phyloP scores from a whole-genome alignment of 2,113 vertebrate genomes.

The Trichomycterus rosablanca region DNA sequence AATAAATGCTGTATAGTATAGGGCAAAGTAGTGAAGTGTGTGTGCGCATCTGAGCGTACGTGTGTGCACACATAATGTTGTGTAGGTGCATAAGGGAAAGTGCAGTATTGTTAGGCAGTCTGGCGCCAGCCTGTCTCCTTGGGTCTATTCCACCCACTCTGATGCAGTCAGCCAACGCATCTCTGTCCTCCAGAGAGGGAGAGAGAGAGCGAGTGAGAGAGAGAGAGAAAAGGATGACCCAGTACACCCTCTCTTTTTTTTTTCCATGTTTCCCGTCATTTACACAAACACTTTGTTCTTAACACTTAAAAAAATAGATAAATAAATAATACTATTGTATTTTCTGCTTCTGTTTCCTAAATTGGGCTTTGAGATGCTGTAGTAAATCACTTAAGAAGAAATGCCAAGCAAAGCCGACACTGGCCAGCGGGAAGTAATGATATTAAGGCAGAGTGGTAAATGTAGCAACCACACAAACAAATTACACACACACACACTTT shows the following conservation, averaged over 20 bases:
- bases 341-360: not conserved
- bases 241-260: conserved; percentile 57
- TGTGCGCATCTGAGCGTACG: not conserved
- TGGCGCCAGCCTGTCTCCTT: conserved; percentile 74
- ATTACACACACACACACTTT: too few species aligned
- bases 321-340: conserved; percentile 8
- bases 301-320: too few species aligned
- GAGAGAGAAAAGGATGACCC: conserved; percentile 66
- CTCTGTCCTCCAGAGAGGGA: conserved; percentile 67
- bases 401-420: not conserved
- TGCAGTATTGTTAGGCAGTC: conserved; percentile 58
- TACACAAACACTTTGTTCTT: conserved; percentile 22
- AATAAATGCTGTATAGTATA: too few species aligned
- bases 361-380: not conserved
- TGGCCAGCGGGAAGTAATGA: not conserved
- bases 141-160: conserved; percentile 55
- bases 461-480: too few species aligned
- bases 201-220: conserved; percentile 51
- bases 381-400: not conserved
- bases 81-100: conserved; percentile 40
- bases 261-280: conserved; percentile 12
- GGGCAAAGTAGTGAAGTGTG: too few species aligned
- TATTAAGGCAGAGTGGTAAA: too few species aligned
- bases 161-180: conserved; percentile 77
- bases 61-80: conserved; percentile 9